These are phyloP conservation scores for Notodonta ziczac DNA, from an alignment of 2,888 invertebrate species.

Conservation along the genomic window DNA sequence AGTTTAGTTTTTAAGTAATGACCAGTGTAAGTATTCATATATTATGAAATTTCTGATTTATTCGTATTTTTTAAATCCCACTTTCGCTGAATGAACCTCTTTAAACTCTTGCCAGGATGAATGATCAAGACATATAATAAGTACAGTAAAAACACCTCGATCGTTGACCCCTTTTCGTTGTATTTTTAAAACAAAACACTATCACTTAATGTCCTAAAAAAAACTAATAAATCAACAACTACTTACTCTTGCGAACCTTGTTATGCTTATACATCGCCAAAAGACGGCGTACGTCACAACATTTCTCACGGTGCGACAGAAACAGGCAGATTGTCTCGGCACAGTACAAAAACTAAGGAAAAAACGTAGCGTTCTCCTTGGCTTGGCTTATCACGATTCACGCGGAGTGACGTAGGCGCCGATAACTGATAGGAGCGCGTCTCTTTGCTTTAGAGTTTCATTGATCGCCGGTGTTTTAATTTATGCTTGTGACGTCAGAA, in stretches of 20 bases:
- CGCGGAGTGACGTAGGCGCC: slow-evolving; percentile 38
- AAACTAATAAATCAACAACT: slow-evolving; percentile 27
- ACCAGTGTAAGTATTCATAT: too few relatives aligned
- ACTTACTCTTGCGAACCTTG: slow-evolving; percentile 55
- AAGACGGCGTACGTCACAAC: slow-evolving; percentile 32
- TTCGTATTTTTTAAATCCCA: too few relatives aligned
- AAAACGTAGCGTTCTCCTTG: slow-evolving; percentile 6
- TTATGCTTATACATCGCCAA: slow-evolving; percentile 55
- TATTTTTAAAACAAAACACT: not conserved
- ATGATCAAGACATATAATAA: too few relatives aligned
- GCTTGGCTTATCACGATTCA: slow-evolving; percentile 24
- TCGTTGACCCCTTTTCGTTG: too few relatives aligned
- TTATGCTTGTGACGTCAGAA: not conserved
- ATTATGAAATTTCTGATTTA: too few relatives aligned
- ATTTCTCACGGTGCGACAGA: slow-evolving; percentile 51
- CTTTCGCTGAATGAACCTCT: too few relatives aligned
- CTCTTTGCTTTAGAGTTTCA: slow-evolving; percentile 23
- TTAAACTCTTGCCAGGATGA: too few relatives aligned
- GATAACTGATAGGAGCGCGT: slow-evolving; percentile 34
- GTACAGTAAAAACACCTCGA: too few relatives aligned
- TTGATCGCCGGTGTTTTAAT: slow-evolving; percentile 19
- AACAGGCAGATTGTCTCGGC: slow-evolving; percentile 49
- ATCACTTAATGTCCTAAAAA: not conserved
- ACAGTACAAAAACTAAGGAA: slow-evolving; percentile 51
- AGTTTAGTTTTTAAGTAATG: too few relatives aligned